Evolutionary conservation across 2,888 invertebrate species (phyloP).

Genomic region (Drosophila koepferae): DNA sequence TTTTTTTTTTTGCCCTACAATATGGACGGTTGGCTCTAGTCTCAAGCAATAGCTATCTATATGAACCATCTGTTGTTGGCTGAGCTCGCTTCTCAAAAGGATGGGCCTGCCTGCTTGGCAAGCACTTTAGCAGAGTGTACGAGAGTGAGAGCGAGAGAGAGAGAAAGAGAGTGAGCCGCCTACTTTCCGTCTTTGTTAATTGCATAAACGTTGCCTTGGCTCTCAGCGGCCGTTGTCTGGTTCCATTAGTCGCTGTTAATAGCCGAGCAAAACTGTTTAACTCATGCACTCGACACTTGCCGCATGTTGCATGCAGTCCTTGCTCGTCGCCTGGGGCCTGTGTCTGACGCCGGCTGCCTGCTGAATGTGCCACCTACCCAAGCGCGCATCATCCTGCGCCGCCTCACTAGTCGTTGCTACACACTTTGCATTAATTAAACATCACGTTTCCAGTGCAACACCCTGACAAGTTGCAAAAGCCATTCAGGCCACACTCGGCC

Average conservation of each 20-base stretch:
- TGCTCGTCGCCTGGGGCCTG: conserved; percentile 34
- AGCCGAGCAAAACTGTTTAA: conserved; percentile 70
- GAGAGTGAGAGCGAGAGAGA: background rate
- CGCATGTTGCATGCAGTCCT: conserved; percentile 28
- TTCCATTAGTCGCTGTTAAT: conserved; percentile 73
- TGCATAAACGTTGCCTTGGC: conserved; percentile 60
- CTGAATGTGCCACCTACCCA: conserved; percentile 5
- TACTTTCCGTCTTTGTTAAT: conserved; percentile 59
- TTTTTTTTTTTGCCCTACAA: background rate
- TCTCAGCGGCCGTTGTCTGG: conserved; percentile 41
- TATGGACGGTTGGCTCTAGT: conserved; percentile 1
- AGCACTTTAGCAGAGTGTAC: conserved; percentile 15
- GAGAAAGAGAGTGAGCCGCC: background rate
- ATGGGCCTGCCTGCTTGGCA: conserved; percentile 10
- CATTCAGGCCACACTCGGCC: conserved; percentile 24
- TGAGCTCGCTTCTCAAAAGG: conserved; percentile 15
- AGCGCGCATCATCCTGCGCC: conserved; percentile 6
- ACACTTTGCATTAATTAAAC: conserved; percentile 81
- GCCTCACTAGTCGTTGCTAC: conserved; percentile 22
- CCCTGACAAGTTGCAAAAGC: conserved; percentile 72
- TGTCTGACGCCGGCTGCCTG: conserved; percentile 26
- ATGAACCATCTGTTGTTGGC: conserved; percentile 29
- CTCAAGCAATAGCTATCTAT: conserved; percentile 38
- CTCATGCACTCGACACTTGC: conserved; percentile 57
- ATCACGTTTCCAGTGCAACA: conserved; percentile 81